Evolutionary conservation across 2,113 vertebrate genomes (phyloP).

Genomic region (Tachysurus fulvidraco): DNA sequence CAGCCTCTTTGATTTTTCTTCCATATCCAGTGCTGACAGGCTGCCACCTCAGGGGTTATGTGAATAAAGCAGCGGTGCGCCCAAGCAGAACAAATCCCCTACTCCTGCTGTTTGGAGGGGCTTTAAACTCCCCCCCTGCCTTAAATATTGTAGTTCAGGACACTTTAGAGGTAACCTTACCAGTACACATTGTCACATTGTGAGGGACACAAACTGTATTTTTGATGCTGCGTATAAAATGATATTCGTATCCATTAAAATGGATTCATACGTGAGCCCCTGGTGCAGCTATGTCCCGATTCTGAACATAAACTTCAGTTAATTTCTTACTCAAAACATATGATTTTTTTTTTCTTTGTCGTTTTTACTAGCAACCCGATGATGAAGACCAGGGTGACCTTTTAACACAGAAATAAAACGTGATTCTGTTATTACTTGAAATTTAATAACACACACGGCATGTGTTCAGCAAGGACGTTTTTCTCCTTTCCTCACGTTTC

Average conservation of each 20-base stretch:
- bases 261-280: background rate
- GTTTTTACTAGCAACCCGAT: constrained; percentile 29
- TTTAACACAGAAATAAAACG: constrained; percentile 40
- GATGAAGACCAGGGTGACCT: constrained; percentile 44
- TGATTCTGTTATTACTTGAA: constrained; percentile 51
- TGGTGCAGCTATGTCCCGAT: background rate
- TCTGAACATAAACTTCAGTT: background rate
- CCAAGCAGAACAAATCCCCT: constrained; percentile 73
- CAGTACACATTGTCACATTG: constrained; percentile 36
- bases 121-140: background rate
- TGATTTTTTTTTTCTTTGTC: background rate
- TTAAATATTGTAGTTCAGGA: constrained; percentile 55
- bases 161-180: constrained; percentile 52
- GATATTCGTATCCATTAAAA: background rate
- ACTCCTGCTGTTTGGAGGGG: constrained; percentile 53
- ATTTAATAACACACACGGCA: constrained; percentile 60
- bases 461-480: constrained; percentile 43
- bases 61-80: constrained; percentile 57
- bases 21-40: constrained; percentile 68
- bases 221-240: background rate
- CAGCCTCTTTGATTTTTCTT: constrained; percentile 73
- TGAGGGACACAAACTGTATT: constrained; percentile 4
- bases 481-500: constrained; percentile 35
- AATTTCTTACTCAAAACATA: background rate
- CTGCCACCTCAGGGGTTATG: constrained; percentile 66